Evolutionary conservation across 2,113 vertebrate genomes (phyloP).

Genomic region (Brevimyrus niger): DNA sequence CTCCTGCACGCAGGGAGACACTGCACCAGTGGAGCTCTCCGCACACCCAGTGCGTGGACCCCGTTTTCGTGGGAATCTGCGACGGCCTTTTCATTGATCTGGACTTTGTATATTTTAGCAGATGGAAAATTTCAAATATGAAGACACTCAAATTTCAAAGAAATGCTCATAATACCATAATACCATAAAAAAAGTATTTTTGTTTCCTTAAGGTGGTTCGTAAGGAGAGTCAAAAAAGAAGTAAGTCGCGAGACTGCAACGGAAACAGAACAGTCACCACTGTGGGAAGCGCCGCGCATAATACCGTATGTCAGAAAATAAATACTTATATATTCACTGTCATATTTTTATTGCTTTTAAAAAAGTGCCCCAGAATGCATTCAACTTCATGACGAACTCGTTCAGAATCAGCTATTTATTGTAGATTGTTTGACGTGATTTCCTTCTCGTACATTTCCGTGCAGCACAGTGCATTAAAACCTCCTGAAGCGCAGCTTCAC

Average conservation of each 20-base stretch:
- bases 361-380: too few relatives aligned
- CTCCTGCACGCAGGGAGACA: constrained; percentile 49
- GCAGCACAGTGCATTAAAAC: too few relatives aligned
- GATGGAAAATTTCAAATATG: background rate
- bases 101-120: background rate
- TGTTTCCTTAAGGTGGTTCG: background rate
- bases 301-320: too few relatives aligned
- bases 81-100: background rate
- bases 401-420: too few relatives aligned
- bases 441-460: too few relatives aligned
- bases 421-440: too few relatives aligned
- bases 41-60: background rate
- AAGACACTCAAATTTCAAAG: background rate
- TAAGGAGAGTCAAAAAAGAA: background rate
- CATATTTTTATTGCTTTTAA: too few relatives aligned
- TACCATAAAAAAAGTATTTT: background rate
- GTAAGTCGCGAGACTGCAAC: background rate
- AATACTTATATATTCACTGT: too few relatives aligned
- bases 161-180: background rate
- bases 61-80: background rate
- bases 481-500: too few relatives aligned
- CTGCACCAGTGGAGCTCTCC: background rate
- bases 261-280: background rate
- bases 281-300: too few relatives aligned
- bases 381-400: too few relatives aligned